These are phyloP conservation scores for Galerucella nymphaeae DNA, from an alignment of 2,888 invertebrate genomes.

Conservation along the genomic window DNA sequence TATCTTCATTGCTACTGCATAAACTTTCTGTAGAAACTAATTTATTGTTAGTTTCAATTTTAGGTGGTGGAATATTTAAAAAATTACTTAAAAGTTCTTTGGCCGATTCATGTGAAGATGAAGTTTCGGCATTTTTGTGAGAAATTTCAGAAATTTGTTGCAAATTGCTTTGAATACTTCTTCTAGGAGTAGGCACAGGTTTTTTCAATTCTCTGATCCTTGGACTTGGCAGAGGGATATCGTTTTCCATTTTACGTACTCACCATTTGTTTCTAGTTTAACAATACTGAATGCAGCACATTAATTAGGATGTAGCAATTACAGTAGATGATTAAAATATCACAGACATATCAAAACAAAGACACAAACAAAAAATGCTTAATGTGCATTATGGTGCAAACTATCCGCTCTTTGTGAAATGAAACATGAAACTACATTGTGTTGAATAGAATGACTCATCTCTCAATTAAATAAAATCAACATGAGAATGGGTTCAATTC, in stretches of 20 bases:
- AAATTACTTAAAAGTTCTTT: neutral
- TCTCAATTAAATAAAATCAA: conserved; percentile 29
- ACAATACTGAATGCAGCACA: conserved; percentile 12
- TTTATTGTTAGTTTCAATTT: conserved; percentile 19
- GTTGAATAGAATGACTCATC: conserved; percentile 31
- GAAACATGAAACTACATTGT: conserved; percentile 20
- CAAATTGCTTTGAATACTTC: conserved; percentile 60
- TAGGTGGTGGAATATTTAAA: conserved; percentile 28
- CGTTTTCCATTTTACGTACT: conserved; percentile 20
- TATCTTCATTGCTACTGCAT: conserved; percentile 31
- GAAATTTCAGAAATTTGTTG: conserved; percentile 35
- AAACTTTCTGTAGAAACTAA: conserved; percentile 21
- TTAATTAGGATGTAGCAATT: conserved; percentile 9
- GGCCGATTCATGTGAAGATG: neutral
- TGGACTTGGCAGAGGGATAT: conserved; percentile 18
- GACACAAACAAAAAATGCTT: conserved; percentile 4
- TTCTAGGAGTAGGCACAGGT: conserved; percentile 70
- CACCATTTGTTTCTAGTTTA: conserved; percentile 7
- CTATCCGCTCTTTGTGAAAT: conserved; percentile 9
- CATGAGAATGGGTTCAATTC: conserved; percentile 19
- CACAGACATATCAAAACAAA: conserved; percentile 22
- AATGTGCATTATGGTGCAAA: conserved; percentile 28
- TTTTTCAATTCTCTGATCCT: conserved; percentile 55
- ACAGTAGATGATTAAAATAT: neutral
- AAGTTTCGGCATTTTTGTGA: neutral